Evolutionary conservation across 2,888 invertebrate genomes (phyloP), one percentile per base, ranked within the genome.

Genomic region (Oscheius myriophilus): DNA sequence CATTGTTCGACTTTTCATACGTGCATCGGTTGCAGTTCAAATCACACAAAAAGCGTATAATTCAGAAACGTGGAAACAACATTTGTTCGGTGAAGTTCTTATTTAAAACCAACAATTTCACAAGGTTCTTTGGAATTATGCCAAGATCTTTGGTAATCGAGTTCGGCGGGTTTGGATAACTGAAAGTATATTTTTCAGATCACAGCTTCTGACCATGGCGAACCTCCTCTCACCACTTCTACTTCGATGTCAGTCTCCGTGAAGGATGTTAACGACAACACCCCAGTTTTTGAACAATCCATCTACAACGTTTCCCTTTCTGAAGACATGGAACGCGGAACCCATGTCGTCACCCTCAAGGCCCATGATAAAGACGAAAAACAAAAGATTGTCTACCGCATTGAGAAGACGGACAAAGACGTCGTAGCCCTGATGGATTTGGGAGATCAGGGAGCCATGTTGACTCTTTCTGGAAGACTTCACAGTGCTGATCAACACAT

Each of bases 201-300:
- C n/a, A 74, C 92, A 59, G 97, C 96, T 0, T 91, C 93, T 26
- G 98, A 98, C 87, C 91, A 92, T 57, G 97, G 96, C 0, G 91
- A 91, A 0, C 93, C 94, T 0, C 84, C 87, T 3, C 74, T 83
- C 51, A 86, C 87, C 2, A 82, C 88, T 1, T 84, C 87, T 4
- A 86, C 87, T 4, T 68, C 71, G 1, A 71, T 86, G 61, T 68
- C 66, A 4, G 78, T 86, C 41, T 64, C 73, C 21, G 76, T 86
- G 51, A 78, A 79, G 43, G 86, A 86, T 61, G 77, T 96, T 0
- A 98, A 98, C 86, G 97, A 98, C 86, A 95, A 96, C 86, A 91
- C 92, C 6, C 96, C 96, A 0, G 90, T 91, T 0, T 96, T 96
- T 87, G 92, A 81, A 45, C 75, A 81, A 51, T 76, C 75, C 12